phyloP scores from a whole-genome alignment of 1,140 invertebrate genomes.

The Tetramorium simillimum region DNA sequence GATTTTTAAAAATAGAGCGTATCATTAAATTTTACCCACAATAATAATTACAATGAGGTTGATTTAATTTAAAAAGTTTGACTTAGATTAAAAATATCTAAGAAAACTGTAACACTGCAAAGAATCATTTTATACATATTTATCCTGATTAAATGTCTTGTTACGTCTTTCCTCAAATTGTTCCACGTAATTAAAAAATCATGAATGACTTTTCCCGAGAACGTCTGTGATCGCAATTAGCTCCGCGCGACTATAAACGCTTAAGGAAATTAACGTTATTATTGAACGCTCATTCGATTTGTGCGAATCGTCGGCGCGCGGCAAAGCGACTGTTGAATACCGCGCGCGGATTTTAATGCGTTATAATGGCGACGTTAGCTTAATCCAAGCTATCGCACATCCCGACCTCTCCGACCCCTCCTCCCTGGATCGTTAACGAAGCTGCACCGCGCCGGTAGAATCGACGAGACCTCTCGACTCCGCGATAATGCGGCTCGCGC shows the following conservation, averaged over 20 bases:
- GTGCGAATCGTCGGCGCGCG: background rate
- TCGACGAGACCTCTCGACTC: constrained; percentile 56
- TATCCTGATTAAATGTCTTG: background rate
- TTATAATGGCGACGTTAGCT: constrained; percentile 65
- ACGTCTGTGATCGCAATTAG: background rate
- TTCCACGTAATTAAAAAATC: background rate
- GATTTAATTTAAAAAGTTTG: background rate
- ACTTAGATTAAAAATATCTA: background rate
- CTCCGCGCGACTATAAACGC: background rate
- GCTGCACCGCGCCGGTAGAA: constrained; percentile 30
- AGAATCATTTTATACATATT: background rate
- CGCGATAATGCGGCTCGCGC: constrained; percentile 50
- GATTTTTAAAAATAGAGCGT: background rate
- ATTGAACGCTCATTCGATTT: constrained; percentile 26
- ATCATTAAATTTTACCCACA: background rate
- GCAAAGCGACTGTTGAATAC: constrained; percentile 42
- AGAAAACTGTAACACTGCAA: background rate
- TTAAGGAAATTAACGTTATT: background rate
- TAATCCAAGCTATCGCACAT: constrained; percentile 67
- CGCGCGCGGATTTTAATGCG: constrained; percentile 58
- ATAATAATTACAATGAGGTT: background rate
- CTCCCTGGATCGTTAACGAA: constrained; percentile 66
- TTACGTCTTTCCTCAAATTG: background rate
- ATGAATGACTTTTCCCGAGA: background rate
- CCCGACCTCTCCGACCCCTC: constrained; percentile 15